Evolutionary conservation across 2,888 invertebrate genomes (phyloP).

Genomic region (Drosophila neotestacea): DNA sequence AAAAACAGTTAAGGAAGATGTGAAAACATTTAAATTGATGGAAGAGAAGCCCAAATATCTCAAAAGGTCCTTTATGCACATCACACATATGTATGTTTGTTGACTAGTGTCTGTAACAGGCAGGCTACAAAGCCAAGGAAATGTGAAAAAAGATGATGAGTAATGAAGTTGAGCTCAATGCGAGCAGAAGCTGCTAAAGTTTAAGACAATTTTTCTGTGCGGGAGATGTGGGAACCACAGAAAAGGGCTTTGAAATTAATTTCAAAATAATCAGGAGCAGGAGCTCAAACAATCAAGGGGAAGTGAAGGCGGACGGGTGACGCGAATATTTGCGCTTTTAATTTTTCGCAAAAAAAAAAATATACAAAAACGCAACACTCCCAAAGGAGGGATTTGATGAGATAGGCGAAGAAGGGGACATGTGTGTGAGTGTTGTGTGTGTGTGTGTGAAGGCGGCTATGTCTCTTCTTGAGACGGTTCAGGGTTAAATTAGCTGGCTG

Average conservation of each 20-base stretch:
- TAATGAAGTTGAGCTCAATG: conserved; percentile 3
- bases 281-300: conserved; percentile 34
- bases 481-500: conserved; percentile 75
- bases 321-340: conserved; percentile 58
- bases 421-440: conserved; percentile 8
- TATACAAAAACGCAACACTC: conserved; percentile 30
- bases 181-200: conserved; percentile 19
- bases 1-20: too few species aligned
- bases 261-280: conserved; percentile 75
- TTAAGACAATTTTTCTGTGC: conserved; percentile 46
- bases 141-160: conserved; percentile 5
- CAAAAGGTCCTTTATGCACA: background rate
- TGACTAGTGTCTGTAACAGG: background rate
- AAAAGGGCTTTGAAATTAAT: conserved; percentile 75
- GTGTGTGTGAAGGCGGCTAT: conserved; percentile 7
- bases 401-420: background rate
- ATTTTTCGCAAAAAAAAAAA: conserved; percentile 53
- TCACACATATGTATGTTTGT: conserved; percentile 9
- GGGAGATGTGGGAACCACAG: conserved; percentile 41
- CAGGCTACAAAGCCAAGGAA: conserved; percentile 15
- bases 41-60: background rate
- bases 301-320: background rate
- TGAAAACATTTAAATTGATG: background rate
- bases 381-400: conserved; percentile 20
- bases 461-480: conserved; percentile 53